Conservation (phyloP, 2,888 invertebrate species). For the Phyllotreta cruciferae region DNA sequence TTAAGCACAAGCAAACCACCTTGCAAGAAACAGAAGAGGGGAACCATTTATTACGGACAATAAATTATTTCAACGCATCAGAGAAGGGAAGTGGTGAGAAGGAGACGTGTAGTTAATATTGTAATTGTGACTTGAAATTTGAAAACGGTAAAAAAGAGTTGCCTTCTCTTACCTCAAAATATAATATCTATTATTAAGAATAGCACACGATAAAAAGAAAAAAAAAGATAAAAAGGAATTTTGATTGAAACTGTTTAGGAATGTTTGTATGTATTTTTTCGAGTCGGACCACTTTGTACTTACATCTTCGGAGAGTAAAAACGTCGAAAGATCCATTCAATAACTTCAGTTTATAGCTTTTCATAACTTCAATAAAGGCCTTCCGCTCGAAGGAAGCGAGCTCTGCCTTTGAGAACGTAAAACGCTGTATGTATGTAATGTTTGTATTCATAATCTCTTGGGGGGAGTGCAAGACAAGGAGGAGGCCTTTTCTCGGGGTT, state of each 20-base stretch:
- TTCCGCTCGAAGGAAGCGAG: constrained; percentile 45
- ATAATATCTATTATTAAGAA: too few species aligned
- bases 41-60: too few species aligned
- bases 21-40: too few species aligned
- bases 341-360: constrained; percentile 49
- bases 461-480: neutral
- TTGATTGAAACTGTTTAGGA: constrained; percentile 31
- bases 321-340: constrained; percentile 49
- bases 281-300: constrained; percentile 26
- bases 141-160: too few species aligned
- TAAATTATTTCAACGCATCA: too few species aligned
- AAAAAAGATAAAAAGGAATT: constrained; percentile 26
- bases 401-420: constrained; percentile 50
- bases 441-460: constrained; percentile 34
- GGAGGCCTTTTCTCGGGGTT: neutral
- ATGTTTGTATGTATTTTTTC: constrained; percentile 29
- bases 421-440: constrained; percentile 41
- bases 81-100: too few species aligned
- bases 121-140: too few species aligned
- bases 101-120: too few species aligned
- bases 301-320: constrained; percentile 37
- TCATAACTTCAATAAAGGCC: constrained; percentile 52
- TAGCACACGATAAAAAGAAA: constrained; percentile 1
- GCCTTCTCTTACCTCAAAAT: too few species aligned
- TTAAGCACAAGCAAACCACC: too few species aligned